phyloP scores from a whole-genome alignment of 2,113 vertebrate genomes.

The Eptatretus burgeri region DNA sequence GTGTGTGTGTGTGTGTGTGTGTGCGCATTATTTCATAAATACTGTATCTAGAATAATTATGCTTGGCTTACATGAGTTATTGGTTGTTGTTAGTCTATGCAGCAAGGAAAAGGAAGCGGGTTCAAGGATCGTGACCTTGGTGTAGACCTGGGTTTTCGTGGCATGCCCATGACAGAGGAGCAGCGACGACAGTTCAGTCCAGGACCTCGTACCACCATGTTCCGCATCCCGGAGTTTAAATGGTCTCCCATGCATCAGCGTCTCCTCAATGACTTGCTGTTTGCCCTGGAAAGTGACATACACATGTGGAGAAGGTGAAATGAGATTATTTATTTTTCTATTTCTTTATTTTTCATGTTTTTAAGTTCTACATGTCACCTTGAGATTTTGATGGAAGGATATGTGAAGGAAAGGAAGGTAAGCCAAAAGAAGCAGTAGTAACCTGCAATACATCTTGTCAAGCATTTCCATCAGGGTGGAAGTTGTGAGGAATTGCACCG shows the following conservation, averaged over 20 bases:
- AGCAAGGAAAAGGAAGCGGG: conserved; percentile 27
- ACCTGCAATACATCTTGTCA: no score
- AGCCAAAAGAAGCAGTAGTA: background rate
- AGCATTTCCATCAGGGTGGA: no score
- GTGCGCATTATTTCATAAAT: no score
- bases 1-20: no score
- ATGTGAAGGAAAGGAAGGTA: background rate
- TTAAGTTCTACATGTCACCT: conserved; percentile 9
- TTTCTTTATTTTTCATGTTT: no score
- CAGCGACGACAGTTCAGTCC: conserved; percentile 89
- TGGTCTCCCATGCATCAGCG: conserved; percentile 98
- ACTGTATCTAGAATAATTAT: no score
- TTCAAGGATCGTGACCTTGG: conserved; percentile 69
- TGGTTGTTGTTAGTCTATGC: background rate
- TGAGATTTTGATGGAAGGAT: background rate
- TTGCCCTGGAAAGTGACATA: conserved; percentile 84
- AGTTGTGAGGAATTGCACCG: no score
- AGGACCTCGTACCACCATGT: conserved; percentile 91
- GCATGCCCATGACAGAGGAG: conserved; percentile 98
- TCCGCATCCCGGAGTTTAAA: conserved; percentile 95
- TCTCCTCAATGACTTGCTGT: conserved; percentile 69
- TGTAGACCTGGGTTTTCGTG: conserved; percentile 75
- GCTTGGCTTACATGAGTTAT: no score
- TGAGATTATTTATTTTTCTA: background rate
- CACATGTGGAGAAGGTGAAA: conserved; percentile 88